Percentiles rank a stretch among this genome's conserved stretches.
Conservation (phyloP, 2,888 invertebrate genomes). For the Chorisops tibialis region DNA sequence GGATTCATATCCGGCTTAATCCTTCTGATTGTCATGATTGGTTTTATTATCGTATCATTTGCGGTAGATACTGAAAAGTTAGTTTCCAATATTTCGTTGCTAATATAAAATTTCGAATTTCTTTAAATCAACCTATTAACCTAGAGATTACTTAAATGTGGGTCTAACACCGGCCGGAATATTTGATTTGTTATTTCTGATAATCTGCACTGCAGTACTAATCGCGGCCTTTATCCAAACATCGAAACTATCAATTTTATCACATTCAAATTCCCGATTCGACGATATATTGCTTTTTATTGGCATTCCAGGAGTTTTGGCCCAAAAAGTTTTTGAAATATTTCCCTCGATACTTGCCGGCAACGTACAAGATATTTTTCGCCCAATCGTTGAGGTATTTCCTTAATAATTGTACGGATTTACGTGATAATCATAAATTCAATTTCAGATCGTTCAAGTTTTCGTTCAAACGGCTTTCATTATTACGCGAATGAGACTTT, state of each 20-base stretch:
- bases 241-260: slow-evolving; percentile 63
- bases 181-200: slow-evolving; percentile 57
- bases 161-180: slow-evolving; percentile 56
- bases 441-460: slow-evolving; percentile 70
- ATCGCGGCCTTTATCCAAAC: slow-evolving; percentile 63
- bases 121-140: slow-evolving; percentile 31
- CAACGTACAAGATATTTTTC: too few species aligned
- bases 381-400: too few species aligned
- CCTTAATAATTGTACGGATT: too few species aligned
- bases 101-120: slow-evolving; percentile 11
- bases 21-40: slow-evolving; percentile 57
- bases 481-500: slow-evolving; percentile 70
- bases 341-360: slow-evolving; percentile 60
- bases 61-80: slow-evolving; percentile 57
- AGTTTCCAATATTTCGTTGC: too few species aligned
- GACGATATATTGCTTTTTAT: slow-evolving; percentile 70
- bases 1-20: slow-evolving; percentile 62
- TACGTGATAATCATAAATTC: too few species aligned
- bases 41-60: slow-evolving; percentile 62
- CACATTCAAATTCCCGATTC: slow-evolving; percentile 52
- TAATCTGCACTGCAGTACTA: slow-evolving; percentile 58
- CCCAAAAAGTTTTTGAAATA: slow-evolving; percentile 66
- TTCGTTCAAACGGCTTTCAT: slow-evolving; percentile 71
- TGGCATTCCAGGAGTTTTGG: slow-evolving; percentile 69
- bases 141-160: slow-evolving; percentile 54